phyloP scores from a whole-genome alignment of 1,140 invertebrate species.

The Ostrea denselamellosa region DNA sequence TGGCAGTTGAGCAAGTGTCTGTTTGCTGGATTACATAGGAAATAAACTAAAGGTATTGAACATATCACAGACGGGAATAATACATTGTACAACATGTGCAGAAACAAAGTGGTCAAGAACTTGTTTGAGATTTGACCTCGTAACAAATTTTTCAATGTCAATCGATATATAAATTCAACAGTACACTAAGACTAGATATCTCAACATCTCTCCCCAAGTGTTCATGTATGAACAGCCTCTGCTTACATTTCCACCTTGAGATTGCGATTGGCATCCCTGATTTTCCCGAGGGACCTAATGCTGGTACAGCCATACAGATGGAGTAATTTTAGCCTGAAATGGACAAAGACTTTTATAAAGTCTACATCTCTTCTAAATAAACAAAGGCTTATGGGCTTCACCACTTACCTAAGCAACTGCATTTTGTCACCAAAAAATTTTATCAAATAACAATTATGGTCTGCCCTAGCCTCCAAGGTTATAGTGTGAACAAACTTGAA shows the following conservation, averaged over 20 bases:
- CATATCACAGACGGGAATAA: not conserved
- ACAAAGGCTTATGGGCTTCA: not conserved
- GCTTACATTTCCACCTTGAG: slow-evolving; percentile 67
- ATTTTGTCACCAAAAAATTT: no score
- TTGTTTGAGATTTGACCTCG: not conserved
- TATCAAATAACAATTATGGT: no score
- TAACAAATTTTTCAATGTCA: not conserved
- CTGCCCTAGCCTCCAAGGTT: no score
- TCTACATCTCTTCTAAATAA: not conserved
- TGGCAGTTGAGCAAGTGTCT: not conserved
- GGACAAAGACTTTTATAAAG: slow-evolving; percentile 22
- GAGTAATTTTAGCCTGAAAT: slow-evolving; percentile 64
- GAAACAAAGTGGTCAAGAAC: not conserved
- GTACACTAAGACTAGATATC: not conserved
- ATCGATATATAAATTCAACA: not conserved
- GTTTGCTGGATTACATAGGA: no score
- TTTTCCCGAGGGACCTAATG: slow-evolving; percentile 60
- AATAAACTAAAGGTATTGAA: not conserved
- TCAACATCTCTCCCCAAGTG: not conserved
- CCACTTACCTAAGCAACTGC: no score
- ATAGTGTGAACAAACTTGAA: no score
- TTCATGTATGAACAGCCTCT: not conserved
- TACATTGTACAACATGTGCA: not conserved
- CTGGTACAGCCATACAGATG: slow-evolving; percentile 72
- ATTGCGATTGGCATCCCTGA: slow-evolving; percentile 59